Evolutionary conservation across 1,140 invertebrate species (phyloP).

Genomic region (Formica selysi): DNA sequence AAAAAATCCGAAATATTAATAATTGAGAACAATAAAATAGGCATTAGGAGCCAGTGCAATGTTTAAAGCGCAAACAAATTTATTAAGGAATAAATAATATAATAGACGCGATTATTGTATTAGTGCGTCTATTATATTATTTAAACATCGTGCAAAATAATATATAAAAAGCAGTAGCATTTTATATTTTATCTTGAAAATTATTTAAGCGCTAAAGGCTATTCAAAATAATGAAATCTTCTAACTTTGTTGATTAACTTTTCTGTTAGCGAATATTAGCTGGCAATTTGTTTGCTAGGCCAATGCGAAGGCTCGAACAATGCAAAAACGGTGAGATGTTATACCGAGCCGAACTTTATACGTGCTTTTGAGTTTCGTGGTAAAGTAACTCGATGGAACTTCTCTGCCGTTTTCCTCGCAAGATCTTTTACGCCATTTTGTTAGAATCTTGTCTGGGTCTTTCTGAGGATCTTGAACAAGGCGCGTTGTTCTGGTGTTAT

Average conservation of each 20-base stretch:
- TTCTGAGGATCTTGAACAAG: background rate
- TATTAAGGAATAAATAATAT: too few species aligned
- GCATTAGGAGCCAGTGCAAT: too few species aligned
- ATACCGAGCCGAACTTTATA: conserved; percentile 34
- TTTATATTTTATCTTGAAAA: background rate
- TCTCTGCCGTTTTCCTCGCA: conserved; percentile 16
- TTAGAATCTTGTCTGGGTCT: conserved; percentile 7
- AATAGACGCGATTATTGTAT: too few species aligned
- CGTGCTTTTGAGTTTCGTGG: conserved; percentile 41
- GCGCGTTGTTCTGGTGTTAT: background rate
- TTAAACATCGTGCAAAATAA: background rate
- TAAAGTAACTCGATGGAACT: conserved; percentile 30
- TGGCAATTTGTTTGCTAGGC: background rate
- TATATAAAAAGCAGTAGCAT: background rate
- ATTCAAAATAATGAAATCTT: conserved; percentile 44
- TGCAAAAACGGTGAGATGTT: conserved; percentile 36
- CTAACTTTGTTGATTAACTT: conserved; percentile 50
- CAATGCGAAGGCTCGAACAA: conserved; percentile 31
- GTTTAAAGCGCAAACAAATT: too few species aligned
- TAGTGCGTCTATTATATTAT: too few species aligned
- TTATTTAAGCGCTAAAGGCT: conserved; percentile 22
- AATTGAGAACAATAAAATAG: too few species aligned
- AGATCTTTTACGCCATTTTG: conserved; percentile 39
- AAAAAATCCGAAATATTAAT: too few species aligned
- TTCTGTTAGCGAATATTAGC: conserved; percentile 53